Evolutionary conservation across 1,140 invertebrate genomes (phyloP).

Genomic region (Drosophila chauvacae): DNA sequence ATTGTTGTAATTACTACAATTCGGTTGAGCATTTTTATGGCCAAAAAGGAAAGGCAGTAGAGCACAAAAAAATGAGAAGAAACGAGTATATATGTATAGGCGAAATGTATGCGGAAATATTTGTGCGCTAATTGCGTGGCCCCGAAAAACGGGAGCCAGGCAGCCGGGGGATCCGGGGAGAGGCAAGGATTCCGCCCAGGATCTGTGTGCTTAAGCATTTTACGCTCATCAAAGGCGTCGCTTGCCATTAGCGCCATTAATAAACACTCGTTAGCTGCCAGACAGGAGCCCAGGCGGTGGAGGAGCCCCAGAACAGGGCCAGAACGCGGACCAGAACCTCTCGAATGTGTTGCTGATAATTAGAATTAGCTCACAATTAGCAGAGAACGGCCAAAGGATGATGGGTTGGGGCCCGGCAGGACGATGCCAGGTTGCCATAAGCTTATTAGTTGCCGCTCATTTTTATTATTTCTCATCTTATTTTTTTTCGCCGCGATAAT

Average conservation of each 20-base stretch:
- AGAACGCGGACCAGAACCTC: constrained; percentile 20
- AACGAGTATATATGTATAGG: constrained; percentile 26
- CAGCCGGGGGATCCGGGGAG: neutral
- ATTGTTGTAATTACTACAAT: constrained; percentile 83
- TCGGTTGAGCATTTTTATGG: constrained; percentile 82
- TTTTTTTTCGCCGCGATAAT: constrained; percentile 49
- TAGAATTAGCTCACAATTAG: constrained; percentile 80
- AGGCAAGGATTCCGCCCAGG: constrained; percentile 34
- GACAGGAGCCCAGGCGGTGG: constrained; percentile 16
- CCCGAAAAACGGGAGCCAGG: constrained; percentile 1
- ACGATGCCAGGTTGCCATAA: constrained; percentile 47
- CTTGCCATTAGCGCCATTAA: constrained; percentile 77
- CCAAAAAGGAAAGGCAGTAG: constrained; percentile 45
- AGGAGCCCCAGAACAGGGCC: neutral
- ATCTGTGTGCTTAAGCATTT: constrained; percentile 70
- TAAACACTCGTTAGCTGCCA: constrained; percentile 74
- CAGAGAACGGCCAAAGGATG: constrained; percentile 12
- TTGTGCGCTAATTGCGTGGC: constrained; percentile 80
- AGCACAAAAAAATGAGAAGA: constrained; percentile 12
- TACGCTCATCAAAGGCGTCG: constrained; percentile 69
- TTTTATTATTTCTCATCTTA: constrained; percentile 36
- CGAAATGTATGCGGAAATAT: constrained; percentile 75
- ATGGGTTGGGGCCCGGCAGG: constrained; percentile 8
- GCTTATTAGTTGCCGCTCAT: constrained; percentile 72
- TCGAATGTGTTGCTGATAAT: constrained; percentile 77